Percentiles rank a stretch among this genome's conserved stretches.
phyloP scores from a whole-genome alignment of 2,113 vertebrate species.

The Phylloscopus trochilus region DNA sequence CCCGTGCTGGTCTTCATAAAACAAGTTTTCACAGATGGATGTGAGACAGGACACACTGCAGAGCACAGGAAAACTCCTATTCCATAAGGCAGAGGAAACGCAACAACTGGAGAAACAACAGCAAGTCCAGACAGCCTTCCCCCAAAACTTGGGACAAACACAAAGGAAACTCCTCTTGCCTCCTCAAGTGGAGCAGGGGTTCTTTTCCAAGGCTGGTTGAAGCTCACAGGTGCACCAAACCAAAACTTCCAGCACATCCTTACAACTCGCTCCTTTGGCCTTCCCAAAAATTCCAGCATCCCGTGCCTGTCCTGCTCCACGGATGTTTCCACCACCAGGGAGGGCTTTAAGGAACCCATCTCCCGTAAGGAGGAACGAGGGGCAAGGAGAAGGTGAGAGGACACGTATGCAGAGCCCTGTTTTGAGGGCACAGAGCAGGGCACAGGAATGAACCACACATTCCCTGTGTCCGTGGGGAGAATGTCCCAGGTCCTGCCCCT shows the following conservation, averaged over 20 bases:
- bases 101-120: neutral
- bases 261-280: neutral
- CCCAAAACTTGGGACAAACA: neutral
- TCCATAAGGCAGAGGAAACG: neutral
- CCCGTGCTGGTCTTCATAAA: rapidly evolving
- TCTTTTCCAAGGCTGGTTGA: neutral
- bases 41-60: neutral
- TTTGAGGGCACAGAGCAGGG: neutral
- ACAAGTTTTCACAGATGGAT: neutral
- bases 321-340: neutral
- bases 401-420: rapidly evolving
- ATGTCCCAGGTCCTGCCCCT: neutral
- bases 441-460: neutral
- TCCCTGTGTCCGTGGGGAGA: neutral
- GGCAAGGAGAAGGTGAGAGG: neutral
- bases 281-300: neutral
- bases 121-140: neutral
- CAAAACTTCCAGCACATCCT: neutral
- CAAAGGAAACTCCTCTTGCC: neutral
- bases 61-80: neutral
- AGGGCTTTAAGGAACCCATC: neutral
- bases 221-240: rapidly evolving
- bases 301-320: neutral
- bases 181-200: neutral
- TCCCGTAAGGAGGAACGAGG: neutral